These are phyloP conservation scores for Cheilosia vernalis DNA, from an alignment of 2,888 invertebrate genomes.

Conservation along the genomic window DNA sequence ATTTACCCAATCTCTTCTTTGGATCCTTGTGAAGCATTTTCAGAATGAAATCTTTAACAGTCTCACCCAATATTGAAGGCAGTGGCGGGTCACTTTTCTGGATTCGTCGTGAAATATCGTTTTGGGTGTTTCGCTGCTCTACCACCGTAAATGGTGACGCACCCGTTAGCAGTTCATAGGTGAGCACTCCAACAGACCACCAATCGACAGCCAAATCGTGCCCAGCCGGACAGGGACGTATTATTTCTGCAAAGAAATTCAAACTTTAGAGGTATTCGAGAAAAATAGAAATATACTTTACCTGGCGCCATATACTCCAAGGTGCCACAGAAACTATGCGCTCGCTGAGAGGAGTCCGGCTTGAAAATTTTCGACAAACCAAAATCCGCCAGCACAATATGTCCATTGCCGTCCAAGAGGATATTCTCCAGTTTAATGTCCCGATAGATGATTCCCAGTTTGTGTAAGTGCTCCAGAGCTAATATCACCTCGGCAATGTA, in stretches of 20 bases:
- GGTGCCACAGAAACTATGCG: conserved; percentile 99
- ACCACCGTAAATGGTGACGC: conserved; percentile 99
- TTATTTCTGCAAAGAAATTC: conserved; percentile 84
- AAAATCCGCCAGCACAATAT: conserved; percentile 98
- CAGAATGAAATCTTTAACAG: conserved; percentile 89
- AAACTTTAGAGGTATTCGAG: not conserved
- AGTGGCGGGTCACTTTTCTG: conserved; percentile 95
- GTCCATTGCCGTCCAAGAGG: conserved; percentile 95
- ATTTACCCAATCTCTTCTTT: conserved; percentile 87
- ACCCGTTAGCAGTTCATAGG: conserved; percentile 97
- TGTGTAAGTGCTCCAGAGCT: conserved; percentile 97
- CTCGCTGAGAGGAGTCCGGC: conserved; percentile 88
- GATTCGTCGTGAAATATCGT: conserved; percentile 96
- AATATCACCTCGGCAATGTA: conserved; percentile 98
- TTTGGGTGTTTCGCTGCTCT: conserved; percentile 96
- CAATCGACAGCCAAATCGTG: conserved; percentile 99
- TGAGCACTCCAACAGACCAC: conserved; percentile 99
- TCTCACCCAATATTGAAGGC: conserved; percentile 90
- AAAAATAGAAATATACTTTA: conserved; percentile 30
- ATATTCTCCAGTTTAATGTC: conserved; percentile 99
- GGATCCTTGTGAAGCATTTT: conserved; percentile 96
- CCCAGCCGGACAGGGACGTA: conserved; percentile 92
- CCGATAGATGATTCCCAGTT: conserved; percentile 98
- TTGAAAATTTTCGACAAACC: conserved; percentile 96
- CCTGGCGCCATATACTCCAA: conserved; percentile 99